Evolutionary conservation across 2,888 invertebrate genomes (phyloP).

Genomic region (Ochropleura plecta): DNA sequence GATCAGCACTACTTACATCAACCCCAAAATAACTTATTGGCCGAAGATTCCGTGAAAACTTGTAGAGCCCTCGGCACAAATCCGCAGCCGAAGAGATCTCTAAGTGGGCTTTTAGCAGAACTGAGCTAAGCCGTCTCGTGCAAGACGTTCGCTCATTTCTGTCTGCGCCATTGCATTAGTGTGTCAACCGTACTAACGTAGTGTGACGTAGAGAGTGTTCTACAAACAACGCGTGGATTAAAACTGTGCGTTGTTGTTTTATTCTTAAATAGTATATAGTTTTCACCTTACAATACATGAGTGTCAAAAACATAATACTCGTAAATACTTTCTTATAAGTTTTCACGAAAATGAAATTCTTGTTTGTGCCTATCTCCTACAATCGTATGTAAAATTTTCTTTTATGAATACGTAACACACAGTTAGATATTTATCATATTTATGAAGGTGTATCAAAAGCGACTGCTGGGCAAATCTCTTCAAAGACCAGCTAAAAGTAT

Average conservation of each 20-base stretch:
- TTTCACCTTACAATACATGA: slow-evolving; percentile 18
- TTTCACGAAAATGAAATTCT: slow-evolving; percentile 46
- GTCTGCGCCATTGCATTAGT: slow-evolving; percentile 82
- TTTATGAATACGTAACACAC: slow-evolving; percentile 68
- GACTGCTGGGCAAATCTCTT: slow-evolving; percentile 63
- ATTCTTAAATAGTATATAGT: slow-evolving; percentile 6
- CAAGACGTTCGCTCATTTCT: slow-evolving; percentile 87
- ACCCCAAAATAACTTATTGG: slow-evolving; percentile 85
- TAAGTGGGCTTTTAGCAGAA: slow-evolving; percentile 90
- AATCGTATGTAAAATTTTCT: slow-evolving; percentile 64
- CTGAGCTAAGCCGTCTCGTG: slow-evolving; percentile 88
- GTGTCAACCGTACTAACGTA: slow-evolving; percentile 62
- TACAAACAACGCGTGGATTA: slow-evolving; percentile 47
- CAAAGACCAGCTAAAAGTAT: slow-evolving; percentile 62
- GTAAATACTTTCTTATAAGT: slow-evolving; percentile 31
- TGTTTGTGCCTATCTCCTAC: slow-evolving; percentile 38
- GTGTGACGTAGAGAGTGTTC: slow-evolving; percentile 50
- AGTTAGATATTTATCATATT: slow-evolving; percentile 69
- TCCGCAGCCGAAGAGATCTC: slow-evolving; percentile 87
- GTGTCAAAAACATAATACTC: neutral
- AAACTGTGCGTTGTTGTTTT: slow-evolving; percentile 40
- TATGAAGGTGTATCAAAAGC: slow-evolving; percentile 67
- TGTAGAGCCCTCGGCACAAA: slow-evolving; percentile 85
- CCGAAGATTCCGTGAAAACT: slow-evolving; percentile 83
- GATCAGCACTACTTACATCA: slow-evolving; percentile 70